These are phyloP conservation scores for Datnioides undecimradiatus DNA, from an alignment of 2,113 vertebrate genomes.

Conservation along the genomic window DNA sequence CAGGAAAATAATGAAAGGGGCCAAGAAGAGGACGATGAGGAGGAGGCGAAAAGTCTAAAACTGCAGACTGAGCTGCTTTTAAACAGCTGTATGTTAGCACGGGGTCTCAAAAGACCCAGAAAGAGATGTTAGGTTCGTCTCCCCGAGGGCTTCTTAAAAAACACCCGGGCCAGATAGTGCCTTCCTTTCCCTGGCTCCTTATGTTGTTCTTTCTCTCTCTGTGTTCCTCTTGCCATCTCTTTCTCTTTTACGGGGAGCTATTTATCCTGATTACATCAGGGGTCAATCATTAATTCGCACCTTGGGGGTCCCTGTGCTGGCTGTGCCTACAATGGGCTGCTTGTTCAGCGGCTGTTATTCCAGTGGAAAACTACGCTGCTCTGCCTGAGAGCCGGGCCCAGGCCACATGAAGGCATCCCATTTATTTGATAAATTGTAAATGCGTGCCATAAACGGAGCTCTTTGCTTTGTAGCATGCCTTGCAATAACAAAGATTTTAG, in stretches of 20 bases:
- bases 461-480: constrained; percentile 77
- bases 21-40: constrained; percentile 50
- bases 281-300: constrained; percentile 90
- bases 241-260: constrained; percentile 84
- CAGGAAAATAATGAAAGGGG: constrained; percentile 50
- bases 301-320: constrained; percentile 84
- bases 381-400: constrained; percentile 65
- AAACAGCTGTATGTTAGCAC: constrained; percentile 76
- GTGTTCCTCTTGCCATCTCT: constrained; percentile 75
- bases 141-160: constrained; percentile 77
- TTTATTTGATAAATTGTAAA: constrained; percentile 87
- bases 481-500: constrained; percentile 75
- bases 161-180: constrained; percentile 78
- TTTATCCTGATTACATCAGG: constrained; percentile 89
- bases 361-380: constrained; percentile 85
- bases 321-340: constrained; percentile 83
- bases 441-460: constrained; percentile 73
- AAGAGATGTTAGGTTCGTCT: constrained; percentile 78
- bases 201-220: constrained; percentile 80
- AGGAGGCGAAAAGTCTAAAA: constrained; percentile 58
- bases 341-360: constrained; percentile 87
- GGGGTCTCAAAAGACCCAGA: constrained; percentile 64
- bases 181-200: constrained; percentile 76
- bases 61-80: constrained; percentile 71
- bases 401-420: constrained; percentile 82